These are phyloP conservation scores for Eudasyphora cyanicolor DNA, from an alignment of 2,888 invertebrate species.

Conservation along the genomic window DNA sequence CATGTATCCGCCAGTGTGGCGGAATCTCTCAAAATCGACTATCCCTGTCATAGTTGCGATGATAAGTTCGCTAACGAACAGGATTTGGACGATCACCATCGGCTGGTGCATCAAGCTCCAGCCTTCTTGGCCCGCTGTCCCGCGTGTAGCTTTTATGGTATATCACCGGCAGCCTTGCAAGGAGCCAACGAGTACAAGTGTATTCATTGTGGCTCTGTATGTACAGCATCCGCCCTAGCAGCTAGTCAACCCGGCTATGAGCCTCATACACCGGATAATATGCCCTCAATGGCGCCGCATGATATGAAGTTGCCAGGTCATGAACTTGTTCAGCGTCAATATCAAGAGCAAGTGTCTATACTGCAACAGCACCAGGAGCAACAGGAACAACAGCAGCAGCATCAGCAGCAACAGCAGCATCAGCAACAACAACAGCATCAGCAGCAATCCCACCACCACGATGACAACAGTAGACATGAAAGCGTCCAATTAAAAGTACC, in stretches of 20 bases:
- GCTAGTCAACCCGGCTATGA: slow-evolving; percentile 70
- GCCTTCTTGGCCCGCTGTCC: slow-evolving; percentile 77
- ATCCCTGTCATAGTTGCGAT: slow-evolving; percentile 78
- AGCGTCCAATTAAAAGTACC: slow-evolving; percentile 75
- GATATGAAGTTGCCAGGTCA: slow-evolving; percentile 72
- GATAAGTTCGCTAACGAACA: slow-evolving; percentile 76
- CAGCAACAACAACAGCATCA: slow-evolving; percentile 67
- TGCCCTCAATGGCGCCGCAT: slow-evolving; percentile 75
- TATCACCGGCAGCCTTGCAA: slow-evolving; percentile 73
- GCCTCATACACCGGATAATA: slow-evolving; percentile 72
- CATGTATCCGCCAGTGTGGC: slow-evolving; percentile 68
- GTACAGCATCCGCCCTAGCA: slow-evolving; percentile 71
- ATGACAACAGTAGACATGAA: slow-evolving; percentile 65
- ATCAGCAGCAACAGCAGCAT: slow-evolving; percentile 69
- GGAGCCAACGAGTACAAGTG: slow-evolving; percentile 78
- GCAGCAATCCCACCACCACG: slow-evolving; percentile 66
- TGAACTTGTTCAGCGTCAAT: slow-evolving; percentile 56
- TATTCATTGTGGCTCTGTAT: slow-evolving; percentile 76
- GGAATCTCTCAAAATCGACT: slow-evolving; percentile 72
- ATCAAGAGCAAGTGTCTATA: slow-evolving; percentile 58
- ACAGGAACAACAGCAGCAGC: slow-evolving; percentile 70
- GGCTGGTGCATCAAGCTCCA: slow-evolving; percentile 75
- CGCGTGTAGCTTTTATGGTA: slow-evolving; percentile 77
- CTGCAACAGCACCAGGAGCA: slow-evolving; percentile 68
- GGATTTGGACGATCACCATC: slow-evolving; percentile 77